A percentile compares a stretch with the other conserved stretches of the same genome.
These are phyloP conservation scores for Apodemia duryi DNA, from an alignment of 2,888 invertebrate genomes.

Conservation along the genomic window DNA sequence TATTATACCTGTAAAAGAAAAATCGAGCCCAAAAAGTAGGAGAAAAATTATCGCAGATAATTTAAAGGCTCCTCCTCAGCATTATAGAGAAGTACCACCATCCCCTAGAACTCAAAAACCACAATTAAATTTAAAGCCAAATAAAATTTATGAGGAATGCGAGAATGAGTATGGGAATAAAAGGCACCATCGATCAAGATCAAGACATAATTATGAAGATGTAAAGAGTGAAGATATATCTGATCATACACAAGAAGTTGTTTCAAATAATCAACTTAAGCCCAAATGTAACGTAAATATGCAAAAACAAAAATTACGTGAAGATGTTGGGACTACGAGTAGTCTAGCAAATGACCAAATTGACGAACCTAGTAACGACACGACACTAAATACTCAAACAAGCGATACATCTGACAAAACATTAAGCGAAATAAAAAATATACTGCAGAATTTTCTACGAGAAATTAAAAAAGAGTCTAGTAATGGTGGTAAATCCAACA, in stretches of 20 bases:
- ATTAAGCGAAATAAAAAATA: slow-evolving; percentile 65
- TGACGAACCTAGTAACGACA: slow-evolving; percentile 37
- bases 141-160: slow-evolving; percentile 43
- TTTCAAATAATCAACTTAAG: slow-evolving; percentile 18
- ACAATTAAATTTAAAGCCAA: slow-evolving; percentile 56
- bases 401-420: slow-evolving; percentile 60
- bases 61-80: slow-evolving; percentile 38
- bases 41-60: slow-evolving; percentile 51
- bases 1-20: slow-evolving; percentile 65
- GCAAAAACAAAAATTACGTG: slow-evolving; percentile 32
- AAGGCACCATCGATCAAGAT: slow-evolving; percentile 18
- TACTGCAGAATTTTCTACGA: slow-evolving; percentile 58
- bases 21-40: slow-evolving; percentile 58
- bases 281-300: slow-evolving; percentile 15
- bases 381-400: slow-evolving; percentile 44
- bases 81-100: slow-evolving; percentile 60
- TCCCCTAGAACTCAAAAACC: slow-evolving; percentile 62
- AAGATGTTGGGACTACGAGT: slow-evolving; percentile 38
- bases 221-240: slow-evolving; percentile 24
- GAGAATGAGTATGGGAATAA: slow-evolving; percentile 38
- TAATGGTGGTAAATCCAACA: slow-evolving; percentile 45
- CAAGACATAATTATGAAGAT: slow-evolving; percentile 3
- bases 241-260: slow-evolving; percentile 15
- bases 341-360: slow-evolving; percentile 38
- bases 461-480: slow-evolving; percentile 63